A percentile compares a stretch with the other conserved stretches of the same genome.
phyloP scores from a whole-genome alignment of 2,113 vertebrate genomes.

The Dasypus novemcinctus region DNA sequence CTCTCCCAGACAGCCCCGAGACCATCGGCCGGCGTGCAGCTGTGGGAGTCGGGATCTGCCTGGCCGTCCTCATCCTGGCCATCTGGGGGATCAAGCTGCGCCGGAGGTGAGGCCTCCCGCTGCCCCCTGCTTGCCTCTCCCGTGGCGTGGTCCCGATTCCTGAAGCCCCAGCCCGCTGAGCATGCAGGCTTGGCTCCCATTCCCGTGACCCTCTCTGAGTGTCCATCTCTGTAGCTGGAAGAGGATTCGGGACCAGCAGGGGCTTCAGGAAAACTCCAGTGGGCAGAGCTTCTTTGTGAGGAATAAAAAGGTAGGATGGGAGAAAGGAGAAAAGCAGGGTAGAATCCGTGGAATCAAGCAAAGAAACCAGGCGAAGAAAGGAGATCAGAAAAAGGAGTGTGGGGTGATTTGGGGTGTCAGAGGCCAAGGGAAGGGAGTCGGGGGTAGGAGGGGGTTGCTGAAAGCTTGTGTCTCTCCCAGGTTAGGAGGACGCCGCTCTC shows the following conservation, averaged over 20 bases:
- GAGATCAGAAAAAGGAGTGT: neutral
- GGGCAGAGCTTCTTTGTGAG: slow-evolving; percentile 91
- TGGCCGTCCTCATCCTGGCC: neutral
- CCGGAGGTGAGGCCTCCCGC: slow-evolving; percentile 79
- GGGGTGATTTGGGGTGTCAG: neutral
- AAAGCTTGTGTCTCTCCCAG: neutral
- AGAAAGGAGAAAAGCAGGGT: slow-evolving; percentile 74
- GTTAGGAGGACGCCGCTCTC: neutral
- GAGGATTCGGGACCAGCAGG: slow-evolving; percentile 52
- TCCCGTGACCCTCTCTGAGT: neutral
- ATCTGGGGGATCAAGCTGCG: slow-evolving; percentile 45
- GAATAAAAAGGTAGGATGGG: slow-evolving; percentile 90
- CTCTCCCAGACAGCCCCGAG: slow-evolving; percentile 58
- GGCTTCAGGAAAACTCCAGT: slow-evolving; percentile 76
- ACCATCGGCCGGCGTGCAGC: slow-evolving; percentile 18
- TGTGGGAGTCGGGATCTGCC: slow-evolving; percentile 37
- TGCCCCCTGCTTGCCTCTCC: slow-evolving; percentile 82
- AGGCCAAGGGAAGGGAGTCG: neutral
- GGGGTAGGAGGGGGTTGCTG: neutral
- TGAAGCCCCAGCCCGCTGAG: neutral
- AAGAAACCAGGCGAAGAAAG: neutral
- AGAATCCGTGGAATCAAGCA: slow-evolving; percentile 86
- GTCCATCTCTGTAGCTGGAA: slow-evolving; percentile 53
- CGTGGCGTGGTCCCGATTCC: neutral
- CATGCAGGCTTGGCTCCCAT: neutral